phyloP scores from a whole-genome alignment of 2,113 vertebrate genomes.

The Vulpes ferrilata region DNA sequence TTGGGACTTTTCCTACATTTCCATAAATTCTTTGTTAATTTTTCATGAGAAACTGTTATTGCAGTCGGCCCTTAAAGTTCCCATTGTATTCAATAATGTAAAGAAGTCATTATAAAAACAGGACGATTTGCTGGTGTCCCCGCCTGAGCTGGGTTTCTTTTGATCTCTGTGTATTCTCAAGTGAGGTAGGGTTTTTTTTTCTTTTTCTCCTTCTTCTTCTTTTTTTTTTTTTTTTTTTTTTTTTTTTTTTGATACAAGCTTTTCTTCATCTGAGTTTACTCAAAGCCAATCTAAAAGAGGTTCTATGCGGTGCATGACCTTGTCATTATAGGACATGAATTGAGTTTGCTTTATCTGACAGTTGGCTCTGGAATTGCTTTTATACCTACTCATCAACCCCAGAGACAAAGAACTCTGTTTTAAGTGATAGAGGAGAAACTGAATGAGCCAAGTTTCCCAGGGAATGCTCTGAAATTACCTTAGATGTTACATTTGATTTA shows the following conservation, averaged over 20 bases:
- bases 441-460: constrained; percentile 74
- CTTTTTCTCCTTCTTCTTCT: background rate
- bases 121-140: constrained; percentile 75
- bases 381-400: constrained; percentile 80
- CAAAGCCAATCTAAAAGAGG: constrained; percentile 80
- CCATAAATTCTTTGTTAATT: constrained; percentile 93
- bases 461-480: constrained; percentile 79
- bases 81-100: constrained; percentile 90
- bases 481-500: constrained; percentile 84
- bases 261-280: constrained; percentile 77
- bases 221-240: background rate
- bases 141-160: constrained; percentile 79
- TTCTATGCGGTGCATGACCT: constrained; percentile 74
- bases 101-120: constrained; percentile 87
- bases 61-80: constrained; percentile 87
- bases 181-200: constrained; percentile 41
- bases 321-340: constrained; percentile 82
- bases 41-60: constrained; percentile 92
- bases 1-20: constrained; percentile 90
- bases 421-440: constrained; percentile 73
- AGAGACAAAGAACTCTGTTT: constrained; percentile 85
- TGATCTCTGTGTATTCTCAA: constrained; percentile 84
- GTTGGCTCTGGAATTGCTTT: constrained; percentile 82
- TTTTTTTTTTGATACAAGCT: constrained; percentile 63
- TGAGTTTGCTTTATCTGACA: constrained; percentile 85